Evolutionary conservation across 2,888 invertebrate species (phyloP), one percentile per base, ranked within the genome.

Genomic region (Ochropleura leucogaster): DNA sequence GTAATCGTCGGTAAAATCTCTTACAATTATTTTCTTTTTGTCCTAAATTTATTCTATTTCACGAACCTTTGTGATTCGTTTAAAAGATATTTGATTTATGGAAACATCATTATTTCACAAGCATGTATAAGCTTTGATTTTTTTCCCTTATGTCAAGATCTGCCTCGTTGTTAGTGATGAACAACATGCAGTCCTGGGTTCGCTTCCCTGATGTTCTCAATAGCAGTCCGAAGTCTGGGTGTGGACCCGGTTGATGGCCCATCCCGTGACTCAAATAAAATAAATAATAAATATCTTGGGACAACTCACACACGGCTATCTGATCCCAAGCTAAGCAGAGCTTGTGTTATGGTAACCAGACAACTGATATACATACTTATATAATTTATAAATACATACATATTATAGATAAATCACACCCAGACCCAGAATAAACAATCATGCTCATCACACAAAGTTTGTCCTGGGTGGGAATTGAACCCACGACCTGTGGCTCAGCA

Each of bases 21-120:
- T 79, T 53, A 71, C 8, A 74, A 57, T 42, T 42, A 57, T 74
- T 72, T 72, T 62, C 44, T 72, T 69, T 79, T 72, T 40, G 44
- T 71, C 20, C 14, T 59, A 51, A 78, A 74, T 85, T 79, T 72
- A 72, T 79, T 72, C 53, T 40, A 14, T 47, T 74, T 57, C 64
- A 60, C 68, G 74, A 65, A 68, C 53, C 44, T 74, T 79, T 76
- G 59, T 68, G 72, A 76, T 77, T 76, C 65, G 68, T 77, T 70
- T 42, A 71, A 60, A n/a, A 70, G 42, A 77, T 72, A 72, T 84
- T 86, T 71, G 53, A 74, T 85, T 83, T 72, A 63, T 66, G 65
- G 71, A 76, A 77, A 76, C 73, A 68, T 85, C 82, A 75, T 85
- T 84, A 84, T 81, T 78, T 76, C 66, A 40, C 64, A 60, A 72